A percentile compares a stretch with the other conserved stretches of the same genome.
phyloP scores from a whole-genome alignment of 2,797 vertebrate genomes.

The Pterois miles region DNA sequence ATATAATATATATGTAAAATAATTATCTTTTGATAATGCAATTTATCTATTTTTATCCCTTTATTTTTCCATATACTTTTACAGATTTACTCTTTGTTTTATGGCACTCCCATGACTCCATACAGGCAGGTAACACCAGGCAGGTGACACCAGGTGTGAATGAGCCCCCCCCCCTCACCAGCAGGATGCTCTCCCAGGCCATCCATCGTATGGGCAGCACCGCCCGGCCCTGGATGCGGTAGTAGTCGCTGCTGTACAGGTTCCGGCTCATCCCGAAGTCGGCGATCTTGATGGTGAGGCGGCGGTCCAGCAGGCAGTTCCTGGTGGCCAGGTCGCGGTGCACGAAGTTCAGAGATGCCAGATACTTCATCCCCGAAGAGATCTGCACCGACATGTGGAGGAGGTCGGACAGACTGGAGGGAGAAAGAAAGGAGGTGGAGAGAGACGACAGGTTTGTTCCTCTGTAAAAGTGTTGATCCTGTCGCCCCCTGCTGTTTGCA shows the following conservation, averaged over 20 bases:
- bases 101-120: too few species aligned
- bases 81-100: too few species aligned
- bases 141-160: not conserved
- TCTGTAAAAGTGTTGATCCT: not conserved
- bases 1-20: too few species aligned
- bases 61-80: too few species aligned
- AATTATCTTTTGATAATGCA: too few species aligned
- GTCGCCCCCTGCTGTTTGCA: not conserved
- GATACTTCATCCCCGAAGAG: conserved; percentile 95
- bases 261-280: conserved; percentile 99
- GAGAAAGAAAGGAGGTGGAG: too few species aligned
- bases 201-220: conserved; percentile 99
- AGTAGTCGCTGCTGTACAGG: conserved; percentile 97
- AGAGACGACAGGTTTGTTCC: not conserved
- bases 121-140: not conserved
- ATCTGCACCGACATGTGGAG: conserved; percentile 95
- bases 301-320: conserved; percentile 95
- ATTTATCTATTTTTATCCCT: too few species aligned
- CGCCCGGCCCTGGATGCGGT: conserved; percentile 95
- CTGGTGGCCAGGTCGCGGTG: conserved; percentile 96
- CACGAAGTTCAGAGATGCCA: conserved; percentile 96
- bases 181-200: conserved; percentile 98
- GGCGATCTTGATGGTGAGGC: conserved; percentile 96
- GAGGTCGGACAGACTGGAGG: conserved; percentile 78
- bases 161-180: conserved; percentile 79